These are phyloP conservation scores for Hirtodrosophila cameraria DNA, from an alignment of 2,888 invertebrate genomes.

Conservation along the genomic window DNA sequence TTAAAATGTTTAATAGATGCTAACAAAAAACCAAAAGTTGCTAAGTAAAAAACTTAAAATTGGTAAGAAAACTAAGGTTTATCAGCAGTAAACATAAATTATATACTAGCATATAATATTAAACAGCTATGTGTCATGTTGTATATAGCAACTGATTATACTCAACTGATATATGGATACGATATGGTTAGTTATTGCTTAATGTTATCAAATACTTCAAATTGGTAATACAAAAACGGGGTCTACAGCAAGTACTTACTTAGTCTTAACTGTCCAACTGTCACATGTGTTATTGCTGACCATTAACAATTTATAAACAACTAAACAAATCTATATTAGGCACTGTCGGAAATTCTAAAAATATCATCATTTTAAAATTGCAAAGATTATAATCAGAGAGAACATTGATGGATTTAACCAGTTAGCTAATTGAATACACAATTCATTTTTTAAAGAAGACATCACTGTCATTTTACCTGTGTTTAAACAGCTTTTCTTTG, in stretches of 20 bases:
- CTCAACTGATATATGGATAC: background rate
- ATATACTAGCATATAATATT: no score
- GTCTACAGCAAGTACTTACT: constrained; percentile 4
- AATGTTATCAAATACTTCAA: constrained; percentile 10
- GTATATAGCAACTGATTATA: background rate
- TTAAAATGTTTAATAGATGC: no score
- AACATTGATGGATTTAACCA: constrained; percentile 16
- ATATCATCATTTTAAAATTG: constrained; percentile 4
- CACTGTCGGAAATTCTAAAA: constrained; percentile 2
- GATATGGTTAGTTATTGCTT: constrained; percentile 11
- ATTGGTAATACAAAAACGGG: background rate
- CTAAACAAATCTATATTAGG: constrained; percentile 6
- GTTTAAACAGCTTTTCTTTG: background rate
- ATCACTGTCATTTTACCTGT: background rate
- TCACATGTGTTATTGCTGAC: constrained; percentile 15
- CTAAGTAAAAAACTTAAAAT: no score
- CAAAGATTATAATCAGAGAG: background rate
- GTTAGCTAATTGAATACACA: background rate
- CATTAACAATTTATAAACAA: constrained; percentile 16
- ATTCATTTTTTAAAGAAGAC: background rate
- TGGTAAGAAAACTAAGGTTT: background rate
- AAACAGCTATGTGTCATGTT: background rate
- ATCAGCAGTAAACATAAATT: background rate
- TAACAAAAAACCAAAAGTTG: no score
- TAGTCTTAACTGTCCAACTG: constrained; percentile 3